Evolutionary conservation across 1,140 invertebrate genomes (phyloP).

Genomic region (Wiebesia pumilae): DNA sequence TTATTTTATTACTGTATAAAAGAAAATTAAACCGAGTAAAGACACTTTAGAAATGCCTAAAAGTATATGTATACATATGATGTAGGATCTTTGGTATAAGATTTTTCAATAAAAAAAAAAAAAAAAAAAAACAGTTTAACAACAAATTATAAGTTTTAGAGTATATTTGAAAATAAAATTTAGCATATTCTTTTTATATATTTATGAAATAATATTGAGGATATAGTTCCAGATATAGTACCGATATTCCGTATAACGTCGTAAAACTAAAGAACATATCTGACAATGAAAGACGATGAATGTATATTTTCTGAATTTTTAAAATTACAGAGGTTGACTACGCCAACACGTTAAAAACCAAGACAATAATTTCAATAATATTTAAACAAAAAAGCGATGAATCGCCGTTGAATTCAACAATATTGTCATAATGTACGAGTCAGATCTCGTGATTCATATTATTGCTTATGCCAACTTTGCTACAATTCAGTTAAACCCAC

Average conservation of each 20-base stretch:
- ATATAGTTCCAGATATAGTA: too few relatives aligned
- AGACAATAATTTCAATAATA: background rate
- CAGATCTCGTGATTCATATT: background rate
- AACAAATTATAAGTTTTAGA: too few relatives aligned
- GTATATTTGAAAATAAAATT: too few relatives aligned
- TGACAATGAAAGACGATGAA: too few relatives aligned
- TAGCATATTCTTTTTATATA: too few relatives aligned
- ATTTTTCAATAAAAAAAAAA: background rate
- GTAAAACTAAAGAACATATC: too few relatives aligned
- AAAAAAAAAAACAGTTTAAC: too few relatives aligned
- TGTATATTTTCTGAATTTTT: too few relatives aligned
- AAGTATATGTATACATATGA: background rate
- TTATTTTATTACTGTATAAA: background rate
- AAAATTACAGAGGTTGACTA: too few relatives aligned
- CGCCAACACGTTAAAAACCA: too few relatives aligned
- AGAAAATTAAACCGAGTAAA: background rate
- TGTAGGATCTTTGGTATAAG: background rate
- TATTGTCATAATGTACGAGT: background rate
- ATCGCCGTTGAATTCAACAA: background rate
- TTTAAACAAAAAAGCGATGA: background rate
- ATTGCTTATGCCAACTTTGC: background rate
- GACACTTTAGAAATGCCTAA: background rate
- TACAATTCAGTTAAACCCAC: background rate
- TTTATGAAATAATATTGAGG: too few relatives aligned
- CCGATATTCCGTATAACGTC: too few relatives aligned